Conservation (phyloP, 2,888 invertebrate species). For the Cantharis rustica region DNA sequence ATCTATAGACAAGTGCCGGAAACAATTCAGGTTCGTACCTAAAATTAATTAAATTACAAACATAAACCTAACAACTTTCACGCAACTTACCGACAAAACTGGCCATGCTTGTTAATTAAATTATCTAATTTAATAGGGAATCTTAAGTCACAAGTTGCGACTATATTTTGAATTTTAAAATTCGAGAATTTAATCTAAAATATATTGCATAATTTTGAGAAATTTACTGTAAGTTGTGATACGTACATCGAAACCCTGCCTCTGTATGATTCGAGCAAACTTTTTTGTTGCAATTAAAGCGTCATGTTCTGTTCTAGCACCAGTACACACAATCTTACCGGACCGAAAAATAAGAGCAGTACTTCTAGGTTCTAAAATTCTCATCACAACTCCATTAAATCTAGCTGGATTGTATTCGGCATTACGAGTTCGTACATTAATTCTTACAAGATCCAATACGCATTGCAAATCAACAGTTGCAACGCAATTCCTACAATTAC, state of each 20-base stretch:
- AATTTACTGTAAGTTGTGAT: neutral
- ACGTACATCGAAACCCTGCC: constrained; percentile 75
- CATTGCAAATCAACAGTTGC: constrained; percentile 78
- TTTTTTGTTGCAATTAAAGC: constrained; percentile 78
- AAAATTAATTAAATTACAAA: constrained; percentile 39
- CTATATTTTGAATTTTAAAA: constrained; percentile 80
- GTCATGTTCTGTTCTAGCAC: constrained; percentile 77
- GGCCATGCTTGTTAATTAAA: constrained; percentile 74
- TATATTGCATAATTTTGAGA: neutral
- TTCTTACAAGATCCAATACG: constrained; percentile 71
- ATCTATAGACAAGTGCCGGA: constrained; percentile 97
- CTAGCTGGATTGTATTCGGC: constrained; percentile 83
- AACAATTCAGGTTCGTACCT: constrained; percentile 98
- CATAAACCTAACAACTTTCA: neutral
- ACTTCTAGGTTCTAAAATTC: constrained; percentile 77
- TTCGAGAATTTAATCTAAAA: constrained; percentile 76
- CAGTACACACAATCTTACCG: constrained; percentile 83
- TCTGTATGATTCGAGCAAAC: constrained; percentile 82
- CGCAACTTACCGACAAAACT: constrained; percentile 58
- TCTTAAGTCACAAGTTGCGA: constrained; percentile 74
- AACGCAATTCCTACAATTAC: constrained; percentile 73
- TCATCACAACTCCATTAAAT: constrained; percentile 84
- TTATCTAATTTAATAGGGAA: constrained; percentile 77
- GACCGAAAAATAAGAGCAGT: constrained; percentile 79
- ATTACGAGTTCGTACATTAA: constrained; percentile 79